Base-by-base conservation (phyloP, 2,113 vertebrate species). In the Pelusios castaneus region DNA sequence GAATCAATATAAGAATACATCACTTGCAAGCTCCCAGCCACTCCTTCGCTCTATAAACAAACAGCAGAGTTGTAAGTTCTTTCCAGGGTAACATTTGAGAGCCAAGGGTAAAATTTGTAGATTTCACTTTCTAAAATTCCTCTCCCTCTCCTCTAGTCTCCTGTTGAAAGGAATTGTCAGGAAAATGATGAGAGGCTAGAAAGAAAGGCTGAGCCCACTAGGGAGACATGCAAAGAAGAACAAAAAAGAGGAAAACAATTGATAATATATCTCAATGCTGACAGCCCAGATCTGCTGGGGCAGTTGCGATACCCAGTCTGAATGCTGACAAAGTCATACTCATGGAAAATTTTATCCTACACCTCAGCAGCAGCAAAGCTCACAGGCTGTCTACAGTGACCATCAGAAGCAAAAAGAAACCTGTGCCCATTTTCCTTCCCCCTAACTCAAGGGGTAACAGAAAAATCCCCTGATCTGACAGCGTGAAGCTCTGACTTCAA, bases 301-400 rank as follows among this genome's bases (percentile, higher is more conserved):
- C 56, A 38, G 38, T 17, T 0, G 0, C 31, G 24, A 3, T 24
- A 7, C n/a, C 38, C 76, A 47, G 4, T 54, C 79, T 76, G 34
- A 38, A 73, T 17, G 0, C 45, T 51, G 31, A 76, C 47, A 17
- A 10, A 91, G 52, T n/a, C 86, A 19, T 13, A 25, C 10, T 8
- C 8, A 10, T 3, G 25, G 80, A 77, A 85, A 88, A 11, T 24
- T 60, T 27, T 82, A 43, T 56, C 82, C 31, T 27, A 3, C 8
- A 45, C 19, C 38, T 41, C 5, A 19, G 51, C 1, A 0, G 13
- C 41, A 56, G 49, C 1, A 29, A 25, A 7, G 58, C 3, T 41
- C 14, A 0, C 24, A 10, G 25, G 1, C 67, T 87, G 41, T 38
- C 55, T 56, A 45, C 31, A n/a, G 34, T 24, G 78, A 51, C 11